These are phyloP conservation scores for Siderastrea radians DNA, from an alignment of 92 coral and sea anemone genomes.

Conservation along the genomic window DNA sequence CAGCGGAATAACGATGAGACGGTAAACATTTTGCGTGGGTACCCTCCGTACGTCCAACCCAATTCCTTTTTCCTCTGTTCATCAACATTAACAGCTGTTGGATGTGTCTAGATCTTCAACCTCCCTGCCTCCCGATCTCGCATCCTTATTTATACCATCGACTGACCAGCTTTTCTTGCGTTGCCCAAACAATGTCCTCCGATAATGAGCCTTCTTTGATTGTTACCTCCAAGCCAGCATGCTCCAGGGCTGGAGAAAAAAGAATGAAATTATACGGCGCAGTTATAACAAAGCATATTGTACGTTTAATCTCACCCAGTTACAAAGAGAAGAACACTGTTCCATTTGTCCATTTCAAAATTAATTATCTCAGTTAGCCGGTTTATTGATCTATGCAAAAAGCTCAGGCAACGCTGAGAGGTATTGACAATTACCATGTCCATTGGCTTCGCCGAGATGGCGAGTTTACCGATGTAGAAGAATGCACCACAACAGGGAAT, in stretches of 20 bases:
- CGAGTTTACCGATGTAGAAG: conserved; percentile 32
- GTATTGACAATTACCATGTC: conserved; percentile 41
- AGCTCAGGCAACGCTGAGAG: conserved; percentile 52
- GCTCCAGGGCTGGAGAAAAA: conserved; percentile 40
- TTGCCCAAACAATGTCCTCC: conserved; percentile 37
- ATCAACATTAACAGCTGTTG: conserved; percentile 52
- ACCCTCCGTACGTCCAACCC: conserved; percentile 33
- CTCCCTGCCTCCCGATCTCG: conserved; percentile 37
- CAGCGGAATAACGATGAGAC: conserved; percentile 15
- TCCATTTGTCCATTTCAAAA: conserved; percentile 77
- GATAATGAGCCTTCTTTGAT: conserved; percentile 50
- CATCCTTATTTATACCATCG: conserved; percentile 67
- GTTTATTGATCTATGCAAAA: conserved; percentile 77
- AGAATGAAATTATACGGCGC: conserved; percentile 43
- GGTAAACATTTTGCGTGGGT: conserved; percentile 44
- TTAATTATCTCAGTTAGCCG: conserved; percentile 80
- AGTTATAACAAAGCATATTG: conserved; percentile 44
- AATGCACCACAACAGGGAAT: conserved; percentile 18
- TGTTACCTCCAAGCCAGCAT: conserved; percentile 51
- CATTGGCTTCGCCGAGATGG: conserved; percentile 14
- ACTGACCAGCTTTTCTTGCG: conserved; percentile 14
- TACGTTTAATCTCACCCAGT: conserved; percentile 53
- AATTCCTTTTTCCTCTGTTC: conserved; percentile 25
- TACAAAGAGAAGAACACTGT: conserved; percentile 55
- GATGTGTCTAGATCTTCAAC: conserved; percentile 29